Evolutionary conservation across 2,888 invertebrate genomes (phyloP), one percentile per base, ranked within the genome.

Genomic region (Eupithecia inturbata): DNA sequence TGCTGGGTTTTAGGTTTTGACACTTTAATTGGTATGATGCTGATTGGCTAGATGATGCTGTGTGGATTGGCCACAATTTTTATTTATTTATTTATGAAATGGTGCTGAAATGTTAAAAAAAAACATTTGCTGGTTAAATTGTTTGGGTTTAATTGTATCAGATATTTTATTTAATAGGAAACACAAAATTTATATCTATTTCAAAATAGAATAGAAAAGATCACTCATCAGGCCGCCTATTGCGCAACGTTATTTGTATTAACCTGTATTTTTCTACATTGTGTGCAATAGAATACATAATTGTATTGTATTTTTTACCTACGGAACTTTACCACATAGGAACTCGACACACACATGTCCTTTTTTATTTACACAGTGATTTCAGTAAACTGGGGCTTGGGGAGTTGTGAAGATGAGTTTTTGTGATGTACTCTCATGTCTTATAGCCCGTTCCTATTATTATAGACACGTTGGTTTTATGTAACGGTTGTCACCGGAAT

Each of bases 361-460:
- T 0, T 7, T 62, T 62, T 19, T 62, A 62, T 62, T 19, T 77
- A 73, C 72, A 73, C 75, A 74, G 72, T 71, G 75, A 77, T 78
- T 78, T 77, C 63, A n/a, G 69, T 72, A 71, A 74, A 78, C 77
- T 70, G 70, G 66, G 71, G 78, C 71, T 74, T 67, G 31, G 77
- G 78, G 78, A 77, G 68, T 77, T 71, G 70, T 6, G 63, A 66
- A 71, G 73, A 73, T 71, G 75, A 76, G 75, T 70, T 72, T n/a
- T 75, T 36, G 72, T 70, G 68, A 70, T 72, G 62, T 72, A 67
- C 62, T 28, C 68, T 33, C 45, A 53, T 67, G 45, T 57, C n/a
- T 62, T 62, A 31, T 19, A 62, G 31, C 28, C 31, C 28, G 28
- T 31, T 62, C 19, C 19, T 62, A 31, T 19, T 62, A 62, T 57